Evolutionary conservation across 1,140 invertebrate genomes (phyloP).

Genomic region (Drosophila oshimai): DNA sequence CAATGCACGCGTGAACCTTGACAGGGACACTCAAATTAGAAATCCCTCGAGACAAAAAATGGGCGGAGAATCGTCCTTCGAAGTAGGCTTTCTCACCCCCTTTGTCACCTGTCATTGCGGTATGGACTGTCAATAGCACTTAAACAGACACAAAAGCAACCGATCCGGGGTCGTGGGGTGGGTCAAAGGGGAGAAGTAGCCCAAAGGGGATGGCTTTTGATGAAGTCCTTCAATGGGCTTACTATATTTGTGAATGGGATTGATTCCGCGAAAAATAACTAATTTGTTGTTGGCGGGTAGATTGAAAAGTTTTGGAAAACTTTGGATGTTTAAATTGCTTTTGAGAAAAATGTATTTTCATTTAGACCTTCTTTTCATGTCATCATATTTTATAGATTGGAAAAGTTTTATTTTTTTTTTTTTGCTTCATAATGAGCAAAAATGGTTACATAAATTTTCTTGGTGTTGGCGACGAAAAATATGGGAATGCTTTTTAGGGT

Average conservation of each 20-base stretch:
- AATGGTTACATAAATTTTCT: no score
- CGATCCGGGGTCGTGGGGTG: neutral
- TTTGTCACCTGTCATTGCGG: conserved; percentile 25
- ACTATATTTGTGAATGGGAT: conserved; percentile 24
- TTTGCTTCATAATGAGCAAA: no score
- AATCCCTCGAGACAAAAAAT: neutral
- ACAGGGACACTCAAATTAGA: conserved; percentile 55
- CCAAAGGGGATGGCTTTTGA: conserved; percentile 36
- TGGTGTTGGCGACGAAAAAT: no score
- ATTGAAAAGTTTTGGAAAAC: conserved; percentile 12
- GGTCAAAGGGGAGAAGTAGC: neutral
- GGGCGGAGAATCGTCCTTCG: conserved; percentile 2
- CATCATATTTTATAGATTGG: no score
- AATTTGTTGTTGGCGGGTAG: neutral
- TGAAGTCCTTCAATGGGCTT: conserved; percentile 4
- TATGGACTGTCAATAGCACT: conserved; percentile 41
- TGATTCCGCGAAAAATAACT: conserved; percentile 12
- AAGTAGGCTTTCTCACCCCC: conserved; percentile 1
- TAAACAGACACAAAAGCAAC: conserved; percentile 33
- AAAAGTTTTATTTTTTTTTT: no score
- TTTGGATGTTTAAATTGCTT: no score
- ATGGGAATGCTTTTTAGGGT: no score
- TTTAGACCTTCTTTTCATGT: no score
- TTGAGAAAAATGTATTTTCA: no score
- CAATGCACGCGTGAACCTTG: conserved; percentile 30